Conservation (phyloP, 2,113 vertebrate genomes). For the Daboia siamensis region DNA sequence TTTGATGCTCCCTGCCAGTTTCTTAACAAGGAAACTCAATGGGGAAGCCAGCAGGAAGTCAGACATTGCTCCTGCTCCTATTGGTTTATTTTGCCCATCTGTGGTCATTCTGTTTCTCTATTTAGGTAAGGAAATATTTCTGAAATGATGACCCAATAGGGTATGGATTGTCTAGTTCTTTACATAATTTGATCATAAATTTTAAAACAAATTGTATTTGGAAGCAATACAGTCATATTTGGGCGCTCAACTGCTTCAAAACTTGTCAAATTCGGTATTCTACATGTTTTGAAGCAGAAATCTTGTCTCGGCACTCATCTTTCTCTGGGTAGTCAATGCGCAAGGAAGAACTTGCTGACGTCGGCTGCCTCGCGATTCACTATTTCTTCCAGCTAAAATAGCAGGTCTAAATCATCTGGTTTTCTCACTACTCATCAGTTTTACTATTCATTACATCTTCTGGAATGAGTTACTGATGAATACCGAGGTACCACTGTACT, state of each 20-base stretch:
- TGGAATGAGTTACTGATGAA: background rate
- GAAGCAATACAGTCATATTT: background rate
- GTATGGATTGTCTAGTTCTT: background rate
- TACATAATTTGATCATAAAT: background rate
- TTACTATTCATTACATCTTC: background rate
- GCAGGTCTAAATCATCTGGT: background rate
- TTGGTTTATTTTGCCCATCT: background rate
- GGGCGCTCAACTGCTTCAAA: background rate
- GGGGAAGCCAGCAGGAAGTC: background rate
- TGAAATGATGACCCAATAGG: background rate
- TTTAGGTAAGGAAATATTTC: background rate
- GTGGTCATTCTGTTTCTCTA: background rate
- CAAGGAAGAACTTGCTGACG: background rate
- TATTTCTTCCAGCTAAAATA: background rate
- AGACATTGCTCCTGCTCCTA: background rate
- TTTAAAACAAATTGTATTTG: background rate
- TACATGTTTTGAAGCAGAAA: background rate
- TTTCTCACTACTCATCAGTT: background rate
- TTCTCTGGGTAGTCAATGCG: background rate
- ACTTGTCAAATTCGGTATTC: background rate
- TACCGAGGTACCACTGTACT: background rate
- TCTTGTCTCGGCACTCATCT: background rate
- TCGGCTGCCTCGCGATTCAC: background rate
- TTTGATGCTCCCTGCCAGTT: background rate
- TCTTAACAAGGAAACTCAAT: background rate